phyloP scores from a whole-genome alignment of 1,140 invertebrate genomes.

The Zelostemma sp. region DNA sequence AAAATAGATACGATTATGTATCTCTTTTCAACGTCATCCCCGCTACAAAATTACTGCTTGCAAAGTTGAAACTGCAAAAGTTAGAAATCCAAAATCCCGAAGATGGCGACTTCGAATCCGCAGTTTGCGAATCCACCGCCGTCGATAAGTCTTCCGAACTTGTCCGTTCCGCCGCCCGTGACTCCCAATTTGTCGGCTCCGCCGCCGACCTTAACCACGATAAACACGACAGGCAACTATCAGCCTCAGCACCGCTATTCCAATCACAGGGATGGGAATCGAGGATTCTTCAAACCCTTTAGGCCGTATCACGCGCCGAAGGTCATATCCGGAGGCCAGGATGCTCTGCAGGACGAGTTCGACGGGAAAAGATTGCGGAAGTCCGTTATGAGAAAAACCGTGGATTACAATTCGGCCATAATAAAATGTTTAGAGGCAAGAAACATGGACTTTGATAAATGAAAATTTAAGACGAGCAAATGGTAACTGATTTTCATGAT shows the following conservation, averaged over 20 bases:
- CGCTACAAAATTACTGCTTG: too few relatives aligned
- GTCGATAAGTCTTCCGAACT: slow-evolving; percentile 65
- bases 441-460: slow-evolving; percentile 1
- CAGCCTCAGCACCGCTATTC: slow-evolving; percentile 53
- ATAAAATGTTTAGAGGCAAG: slow-evolving; percentile 89
- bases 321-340: slow-evolving; percentile 60
- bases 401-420: slow-evolving; percentile 98
- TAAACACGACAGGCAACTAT: slow-evolving; percentile 62
- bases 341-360: slow-evolving; percentile 82
- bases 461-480: neutral
- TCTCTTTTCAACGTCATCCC: too few relatives aligned
- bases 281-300: slow-evolving; percentile 68
- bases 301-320: slow-evolving; percentile 69
- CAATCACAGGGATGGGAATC: slow-evolving; percentile 61
- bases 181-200: slow-evolving; percentile 66
- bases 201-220: slow-evolving; percentile 65
- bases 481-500: slow-evolving; percentile 40
- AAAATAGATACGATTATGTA: too few relatives aligned
- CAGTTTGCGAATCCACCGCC: slow-evolving; percentile 65
- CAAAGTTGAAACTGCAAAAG: too few relatives aligned
- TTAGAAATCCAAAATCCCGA: neutral
- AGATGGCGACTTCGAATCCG: slow-evolving; percentile 57
- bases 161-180: slow-evolving; percentile 66
- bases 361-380: slow-evolving; percentile 96
- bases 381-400: slow-evolving; percentile 96